Evolutionary conservation across 2,113 vertebrate genomes (phyloP).

Genomic region (Turdus rufiventris): DNA sequence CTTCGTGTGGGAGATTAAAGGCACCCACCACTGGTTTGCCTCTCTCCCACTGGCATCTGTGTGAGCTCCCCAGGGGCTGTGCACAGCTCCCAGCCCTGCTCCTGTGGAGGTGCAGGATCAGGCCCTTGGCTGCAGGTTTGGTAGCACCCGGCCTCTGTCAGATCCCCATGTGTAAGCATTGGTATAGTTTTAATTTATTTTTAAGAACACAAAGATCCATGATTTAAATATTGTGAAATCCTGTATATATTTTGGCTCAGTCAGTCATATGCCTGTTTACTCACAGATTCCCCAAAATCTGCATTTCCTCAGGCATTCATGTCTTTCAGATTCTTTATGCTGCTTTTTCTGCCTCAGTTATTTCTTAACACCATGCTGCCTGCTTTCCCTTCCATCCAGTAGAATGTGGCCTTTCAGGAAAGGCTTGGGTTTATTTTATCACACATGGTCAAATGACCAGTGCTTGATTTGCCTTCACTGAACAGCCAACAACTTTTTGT

Average conservation of each 20-base stretch:
- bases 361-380: slow-evolving; percentile 46
- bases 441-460: fast-evolving
- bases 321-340: slow-evolving; percentile 60
- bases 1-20: background rate
- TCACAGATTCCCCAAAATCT: slow-evolving; percentile 69
- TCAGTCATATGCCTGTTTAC: slow-evolving; percentile 68
- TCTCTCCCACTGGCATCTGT: background rate
- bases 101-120: background rate
- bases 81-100: background rate
- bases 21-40: background rate
- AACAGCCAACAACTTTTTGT: background rate
- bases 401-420: background rate
- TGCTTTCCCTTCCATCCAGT: background rate
- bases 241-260: slow-evolving; percentile 66
- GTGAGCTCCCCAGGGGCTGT: background rate
- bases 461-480: background rate
- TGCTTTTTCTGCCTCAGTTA: slow-evolving; percentile 57
- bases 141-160: background rate
- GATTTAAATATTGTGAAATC: slow-evolving; percentile 70
- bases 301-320: slow-evolving; percentile 65
- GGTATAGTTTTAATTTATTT: slow-evolving; percentile 65
- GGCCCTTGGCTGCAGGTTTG: slow-evolving; percentile 2
- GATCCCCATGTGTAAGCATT: slow-evolving; percentile 32
- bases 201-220: slow-evolving; percentile 68
- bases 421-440: background rate